These are phyloP conservation scores for Crotalus horridus DNA, from an alignment of 2,113 vertebrate genomes.

Conservation along the genomic window DNA sequence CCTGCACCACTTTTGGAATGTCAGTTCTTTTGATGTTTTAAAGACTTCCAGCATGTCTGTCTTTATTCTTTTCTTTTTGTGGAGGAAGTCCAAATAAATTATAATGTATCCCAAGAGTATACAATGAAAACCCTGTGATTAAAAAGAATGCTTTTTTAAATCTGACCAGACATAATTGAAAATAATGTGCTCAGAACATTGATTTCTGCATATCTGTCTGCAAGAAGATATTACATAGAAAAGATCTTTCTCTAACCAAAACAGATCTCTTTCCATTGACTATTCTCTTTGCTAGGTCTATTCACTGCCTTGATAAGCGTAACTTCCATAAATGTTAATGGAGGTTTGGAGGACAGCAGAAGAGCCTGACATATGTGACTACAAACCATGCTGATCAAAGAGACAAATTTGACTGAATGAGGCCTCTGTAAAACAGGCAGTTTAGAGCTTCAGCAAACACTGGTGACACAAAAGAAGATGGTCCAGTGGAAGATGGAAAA, in stretches of 20 bases:
- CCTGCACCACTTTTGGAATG: background rate
- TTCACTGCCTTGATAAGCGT: slow-evolving; percentile 59
- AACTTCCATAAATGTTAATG: slow-evolving; percentile 63
- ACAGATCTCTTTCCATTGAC: slow-evolving; percentile 59
- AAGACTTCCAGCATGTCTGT: background rate
- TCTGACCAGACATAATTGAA: slow-evolving; percentile 39
- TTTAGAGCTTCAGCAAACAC: slow-evolving; percentile 20
- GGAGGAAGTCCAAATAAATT: background rate
- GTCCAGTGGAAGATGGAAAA: background rate
- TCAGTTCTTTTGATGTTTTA: background rate
- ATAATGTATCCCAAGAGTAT: background rate
- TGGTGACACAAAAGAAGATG: background rate
- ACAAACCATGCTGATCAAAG: slow-evolving; percentile 42
- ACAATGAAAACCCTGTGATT: background rate
- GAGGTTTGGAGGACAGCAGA: slow-evolving; percentile 54
- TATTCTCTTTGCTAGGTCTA: slow-evolving; percentile 49
- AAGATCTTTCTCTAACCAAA: slow-evolving; percentile 61
- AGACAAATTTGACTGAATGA: slow-evolving; percentile 30
- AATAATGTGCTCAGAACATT: slow-evolving; percentile 56
- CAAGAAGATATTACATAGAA: slow-evolving; percentile 63
- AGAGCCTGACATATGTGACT: slow-evolving; percentile 57
- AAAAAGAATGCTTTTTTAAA: background rate
- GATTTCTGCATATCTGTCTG: slow-evolving; percentile 60
- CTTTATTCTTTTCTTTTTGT: background rate
- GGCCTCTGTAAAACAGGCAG: slow-evolving; percentile 46